phyloP scores from a whole-genome alignment of 1,140 invertebrate genomes.

The Heliconius nattereri region DNA sequence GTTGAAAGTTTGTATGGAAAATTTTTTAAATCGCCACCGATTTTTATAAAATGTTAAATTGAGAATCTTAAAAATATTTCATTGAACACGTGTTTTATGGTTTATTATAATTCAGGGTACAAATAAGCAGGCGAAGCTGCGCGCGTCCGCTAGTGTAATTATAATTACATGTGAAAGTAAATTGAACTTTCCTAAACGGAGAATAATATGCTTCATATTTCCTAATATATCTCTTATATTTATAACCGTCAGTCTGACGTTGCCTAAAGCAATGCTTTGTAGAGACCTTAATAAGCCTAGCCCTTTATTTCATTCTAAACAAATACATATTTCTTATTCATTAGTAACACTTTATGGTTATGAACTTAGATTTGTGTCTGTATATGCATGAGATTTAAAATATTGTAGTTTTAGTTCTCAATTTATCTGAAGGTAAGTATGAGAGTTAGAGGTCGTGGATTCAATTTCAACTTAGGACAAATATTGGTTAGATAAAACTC shows the following conservation, averaged over 20 bases:
- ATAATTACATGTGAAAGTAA: neutral
- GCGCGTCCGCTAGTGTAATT: too few relatives aligned
- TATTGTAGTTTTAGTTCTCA: too few relatives aligned
- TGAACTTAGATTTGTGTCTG: neutral
- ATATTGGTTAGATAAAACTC: too few relatives aligned
- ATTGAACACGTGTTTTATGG: too few relatives aligned
- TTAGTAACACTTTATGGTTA: neutral
- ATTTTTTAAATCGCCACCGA: too few relatives aligned
- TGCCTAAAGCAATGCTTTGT: neutral
- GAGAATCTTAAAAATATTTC: too few relatives aligned
- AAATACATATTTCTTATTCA: neutral
- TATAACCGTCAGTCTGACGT: neutral
- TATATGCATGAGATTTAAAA: neutral
- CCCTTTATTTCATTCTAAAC: neutral
- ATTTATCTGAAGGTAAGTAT: neutral
- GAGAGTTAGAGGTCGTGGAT: neutral
- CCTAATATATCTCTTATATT: neutral
- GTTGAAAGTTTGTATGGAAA: too few relatives aligned
- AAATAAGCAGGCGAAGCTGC: too few relatives aligned
- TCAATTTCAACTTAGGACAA: too few relatives aligned
- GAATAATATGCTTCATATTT: neutral
- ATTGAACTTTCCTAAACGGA: neutral
- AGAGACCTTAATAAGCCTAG: neutral
- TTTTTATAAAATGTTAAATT: too few relatives aligned
- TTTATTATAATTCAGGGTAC: too few relatives aligned